phyloP scores from a whole-genome alignment of 37 sponge, comb jelly and placozoan species.

The Cladorhizidae sp. region DNA sequence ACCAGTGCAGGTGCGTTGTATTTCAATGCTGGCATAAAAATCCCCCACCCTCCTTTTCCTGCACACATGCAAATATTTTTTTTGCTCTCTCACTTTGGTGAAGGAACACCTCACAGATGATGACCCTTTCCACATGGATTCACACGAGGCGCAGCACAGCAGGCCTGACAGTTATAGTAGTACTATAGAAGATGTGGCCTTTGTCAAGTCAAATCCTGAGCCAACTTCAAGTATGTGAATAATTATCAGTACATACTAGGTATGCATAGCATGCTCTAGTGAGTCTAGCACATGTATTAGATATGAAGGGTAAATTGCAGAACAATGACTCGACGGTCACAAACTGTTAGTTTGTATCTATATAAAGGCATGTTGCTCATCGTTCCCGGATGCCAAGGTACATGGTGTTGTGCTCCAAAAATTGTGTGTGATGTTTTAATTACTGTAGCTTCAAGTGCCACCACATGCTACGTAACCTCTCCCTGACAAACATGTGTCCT shows the following conservation, averaged over 20 bases:
- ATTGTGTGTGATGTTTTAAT: too few relatives aligned
- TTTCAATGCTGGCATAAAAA: not conserved
- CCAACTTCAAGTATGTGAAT: not conserved
- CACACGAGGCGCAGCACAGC: not conserved
- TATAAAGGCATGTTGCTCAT: not conserved
- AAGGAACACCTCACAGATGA: not conserved
- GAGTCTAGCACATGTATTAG: too few relatives aligned
- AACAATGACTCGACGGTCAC: too few relatives aligned
- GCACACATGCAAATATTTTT: too few relatives aligned
- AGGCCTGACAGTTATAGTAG: not conserved
- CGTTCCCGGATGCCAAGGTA: not conserved
- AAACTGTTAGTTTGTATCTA: too few relatives aligned
- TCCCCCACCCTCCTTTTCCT: not conserved
- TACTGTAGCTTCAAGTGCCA: too few relatives aligned
- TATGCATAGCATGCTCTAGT: too few relatives aligned
- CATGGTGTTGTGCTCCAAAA: too few relatives aligned
- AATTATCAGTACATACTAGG: not conserved
- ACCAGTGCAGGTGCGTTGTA: not conserved
- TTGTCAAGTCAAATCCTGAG: not conserved
- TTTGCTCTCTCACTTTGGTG: not conserved
- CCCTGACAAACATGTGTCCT: too few relatives aligned
- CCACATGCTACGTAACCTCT: too few relatives aligned
- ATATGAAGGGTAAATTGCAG: too few relatives aligned
- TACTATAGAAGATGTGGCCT: not conserved
- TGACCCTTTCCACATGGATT: constrained; percentile 15